Evolutionary conservation across 2,888 invertebrate genomes (phyloP), one percentile per base, ranked within the genome.

Genomic region (Thera obeliscata): DNA sequence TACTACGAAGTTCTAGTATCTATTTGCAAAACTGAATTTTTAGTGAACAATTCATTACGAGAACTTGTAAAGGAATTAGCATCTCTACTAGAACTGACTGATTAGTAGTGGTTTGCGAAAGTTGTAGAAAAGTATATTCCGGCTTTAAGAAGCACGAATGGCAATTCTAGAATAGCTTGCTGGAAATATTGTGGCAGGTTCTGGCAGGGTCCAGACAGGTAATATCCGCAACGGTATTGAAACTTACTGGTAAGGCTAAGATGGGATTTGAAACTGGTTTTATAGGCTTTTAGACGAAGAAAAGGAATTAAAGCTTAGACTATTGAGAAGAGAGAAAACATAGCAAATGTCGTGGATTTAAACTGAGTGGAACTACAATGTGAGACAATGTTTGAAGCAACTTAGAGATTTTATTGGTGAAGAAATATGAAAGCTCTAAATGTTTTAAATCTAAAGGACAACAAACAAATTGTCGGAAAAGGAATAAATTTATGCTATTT

Each of bases 171-270:
- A 43, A 46, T 12, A 38, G 38, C 55, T 43, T 54, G 66, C 52
- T 64, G 80, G 82, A 87, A 87, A 88, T 87, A 85, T 89, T 88
- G 78, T 87, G 87, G 87, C 88, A 74, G 71, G 62, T 62, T n/a
- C 56, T 87, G 87, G 87, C 88, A 72, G 59, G 57, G 46, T 59
- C 50, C 46, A 62, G 69, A 66, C 69, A 69, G 69, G 69, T 69
- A 69, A 69, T 66, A 69, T 69, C 60, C 63, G 63, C 66, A 69
- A 69, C 66, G 66, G 48, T 61, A 61, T 58, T 63, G 68, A 60
- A 57, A 57, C 63, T 69, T 63, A 69, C 67, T 35, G 55, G 64
- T 52, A 61, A 41, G 41, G 43, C 60, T 43, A 56, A 66, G 62
- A 74, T 72, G 65, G 55, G 69, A 66, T 69, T 67, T 59, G 54